phyloP scores from a whole-genome alignment of 1,140 invertebrate genomes.

The Anoplolepis gracilipes region DNA sequence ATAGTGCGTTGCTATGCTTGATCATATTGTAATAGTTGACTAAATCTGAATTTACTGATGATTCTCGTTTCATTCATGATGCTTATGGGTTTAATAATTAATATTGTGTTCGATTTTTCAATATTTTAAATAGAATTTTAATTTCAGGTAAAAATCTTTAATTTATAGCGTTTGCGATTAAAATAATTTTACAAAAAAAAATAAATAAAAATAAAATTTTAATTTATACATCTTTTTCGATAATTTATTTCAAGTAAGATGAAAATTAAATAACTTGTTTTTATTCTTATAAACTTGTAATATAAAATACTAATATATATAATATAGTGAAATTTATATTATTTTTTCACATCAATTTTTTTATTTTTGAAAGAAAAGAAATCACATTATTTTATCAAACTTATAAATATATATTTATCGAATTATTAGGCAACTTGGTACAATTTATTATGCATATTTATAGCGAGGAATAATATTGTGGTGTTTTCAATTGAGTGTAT shows the following conservation, averaged over 20 bases:
- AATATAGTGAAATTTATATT: neutral
- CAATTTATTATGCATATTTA: constrained; percentile 41
- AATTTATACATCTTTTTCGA: neutral
- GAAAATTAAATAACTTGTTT: constrained; percentile 17
- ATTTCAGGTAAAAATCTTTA: neutral
- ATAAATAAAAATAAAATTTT: neutral
- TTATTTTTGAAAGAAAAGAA: too few species aligned
- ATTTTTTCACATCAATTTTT: too few species aligned
- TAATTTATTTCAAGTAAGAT: neutral
- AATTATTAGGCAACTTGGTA: constrained; percentile 23
- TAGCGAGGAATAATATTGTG: constrained; percentile 44
- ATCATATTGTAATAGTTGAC: constrained; percentile 59
- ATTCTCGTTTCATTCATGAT: neutral
- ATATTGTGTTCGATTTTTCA: neutral
- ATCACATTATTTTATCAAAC: too few species aligned
- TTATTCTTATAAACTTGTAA: neutral
- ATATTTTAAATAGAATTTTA: neutral
- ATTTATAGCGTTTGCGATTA: neutral
- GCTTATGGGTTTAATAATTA: neutral
- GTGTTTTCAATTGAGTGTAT: constrained; percentile 46
- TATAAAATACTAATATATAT: neutral
- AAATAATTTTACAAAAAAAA: neutral
- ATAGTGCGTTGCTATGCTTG: constrained; percentile 69
- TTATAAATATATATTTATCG: neutral
- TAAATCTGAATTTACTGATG: constrained; percentile 45